A percentile compares a stretch with the other conserved stretches of the same genome.
phyloP scores from a whole-genome alignment of 2,113 vertebrate species.

The Vicugna pacos region DNA sequence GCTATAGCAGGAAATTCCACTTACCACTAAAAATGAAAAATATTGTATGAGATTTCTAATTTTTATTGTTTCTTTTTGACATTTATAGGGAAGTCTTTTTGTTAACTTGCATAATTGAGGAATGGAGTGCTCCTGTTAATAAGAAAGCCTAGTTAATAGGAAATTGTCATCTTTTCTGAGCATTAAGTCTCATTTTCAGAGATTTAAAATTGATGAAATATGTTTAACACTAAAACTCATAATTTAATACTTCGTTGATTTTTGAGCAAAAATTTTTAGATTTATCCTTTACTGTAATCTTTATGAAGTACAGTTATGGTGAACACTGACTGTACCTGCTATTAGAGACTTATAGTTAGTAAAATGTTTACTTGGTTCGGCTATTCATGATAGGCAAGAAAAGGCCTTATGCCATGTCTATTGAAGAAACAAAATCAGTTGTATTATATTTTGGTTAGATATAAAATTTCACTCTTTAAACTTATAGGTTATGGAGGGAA shows the following conservation, averaged over 20 bases:
- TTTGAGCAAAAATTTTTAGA: neutral
- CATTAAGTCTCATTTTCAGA: neutral
- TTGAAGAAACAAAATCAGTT: neutral
- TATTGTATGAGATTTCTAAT: neutral
- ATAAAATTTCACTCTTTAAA: conserved; percentile 12
- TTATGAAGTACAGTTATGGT: neutral
- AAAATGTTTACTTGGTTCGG: neutral
- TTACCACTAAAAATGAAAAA: conserved; percentile 5
- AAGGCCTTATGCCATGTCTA: neutral
- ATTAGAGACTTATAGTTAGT: neutral
- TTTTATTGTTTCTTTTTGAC: neutral
- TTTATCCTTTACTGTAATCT: neutral
- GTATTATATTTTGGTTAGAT: neutral
- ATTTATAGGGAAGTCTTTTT: neutral
- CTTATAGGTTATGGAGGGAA: neutral
- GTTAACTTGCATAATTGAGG: conserved; percentile 3
- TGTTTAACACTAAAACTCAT: neutral
- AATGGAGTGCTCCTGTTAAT: neutral
- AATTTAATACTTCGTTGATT: conserved; percentile 25
- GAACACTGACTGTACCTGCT: neutral
- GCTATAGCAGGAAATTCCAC: neutral
- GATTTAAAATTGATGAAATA: neutral
- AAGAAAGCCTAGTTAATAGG: neutral
- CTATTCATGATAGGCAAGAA: neutral
- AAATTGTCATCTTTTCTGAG: neutral